phyloP scores from a whole-genome alignment of 1,140 invertebrate genomes.

The Apolygus lucorum region DNA sequence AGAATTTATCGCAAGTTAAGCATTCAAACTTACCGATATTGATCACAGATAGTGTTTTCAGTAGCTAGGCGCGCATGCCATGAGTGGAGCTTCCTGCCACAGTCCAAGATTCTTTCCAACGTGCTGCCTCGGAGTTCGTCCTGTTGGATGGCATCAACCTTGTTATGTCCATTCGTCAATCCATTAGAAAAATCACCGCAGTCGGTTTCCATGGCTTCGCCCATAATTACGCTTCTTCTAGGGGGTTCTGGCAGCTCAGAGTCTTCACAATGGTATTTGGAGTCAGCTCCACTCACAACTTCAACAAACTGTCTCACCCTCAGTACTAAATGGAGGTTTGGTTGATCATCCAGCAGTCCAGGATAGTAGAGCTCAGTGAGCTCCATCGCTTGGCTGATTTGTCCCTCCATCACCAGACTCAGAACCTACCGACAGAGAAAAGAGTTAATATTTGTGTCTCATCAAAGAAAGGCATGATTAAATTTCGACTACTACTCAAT shows the following conservation, averaged over 20 bases:
- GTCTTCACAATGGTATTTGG: conserved; percentile 37
- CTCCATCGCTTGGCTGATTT: conserved; percentile 92
- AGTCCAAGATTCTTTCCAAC: conserved; percentile 83
- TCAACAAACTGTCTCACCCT: conserved; percentile 97
- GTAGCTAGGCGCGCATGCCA: conserved; percentile 50
- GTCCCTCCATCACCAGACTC: conserved; percentile 79
- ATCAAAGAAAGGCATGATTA: no score
- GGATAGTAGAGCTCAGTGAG: conserved; percentile 81
- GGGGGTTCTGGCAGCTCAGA: conserved; percentile 48
- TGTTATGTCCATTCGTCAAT: conserved; percentile 9
- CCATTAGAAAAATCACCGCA: conserved; percentile 50
- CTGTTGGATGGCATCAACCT: conserved; percentile 37
- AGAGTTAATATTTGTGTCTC: no score
- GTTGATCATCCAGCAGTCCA: conserved; percentile 77
- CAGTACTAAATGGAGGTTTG: conserved; percentile 84
- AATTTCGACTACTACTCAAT: no score
- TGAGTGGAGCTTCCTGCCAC: conserved; percentile 84
- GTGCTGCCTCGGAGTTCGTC: conserved; percentile 62
- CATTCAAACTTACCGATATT: not conserved
- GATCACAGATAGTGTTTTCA: not conserved
- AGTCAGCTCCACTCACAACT: conserved; percentile 77
- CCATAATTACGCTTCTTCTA: conserved; percentile 37
- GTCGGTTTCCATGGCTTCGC: conserved; percentile 36
- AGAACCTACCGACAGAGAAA: no score
- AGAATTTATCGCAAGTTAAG: not conserved